Conservation (phyloP, 2,888 invertebrate genomes). For the Parnassius mnemosyne region DNA sequence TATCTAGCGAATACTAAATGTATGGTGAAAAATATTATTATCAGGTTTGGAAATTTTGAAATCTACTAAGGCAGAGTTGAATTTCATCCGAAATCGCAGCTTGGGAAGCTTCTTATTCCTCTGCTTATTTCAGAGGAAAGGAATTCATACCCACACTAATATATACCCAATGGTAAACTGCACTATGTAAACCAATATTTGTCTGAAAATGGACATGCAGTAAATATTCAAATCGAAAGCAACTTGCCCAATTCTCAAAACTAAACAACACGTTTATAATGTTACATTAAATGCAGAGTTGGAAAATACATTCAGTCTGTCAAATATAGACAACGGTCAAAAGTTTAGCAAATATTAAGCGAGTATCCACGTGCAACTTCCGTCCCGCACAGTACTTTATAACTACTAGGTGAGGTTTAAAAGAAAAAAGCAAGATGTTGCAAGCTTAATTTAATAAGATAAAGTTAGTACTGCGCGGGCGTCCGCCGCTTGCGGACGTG, state of each 20-base stretch:
- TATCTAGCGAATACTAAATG: slow-evolving; percentile 15
- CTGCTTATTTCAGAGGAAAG: slow-evolving; percentile 73
- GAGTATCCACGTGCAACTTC: slow-evolving; percentile 8
- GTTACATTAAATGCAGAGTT: slow-evolving; percentile 18
- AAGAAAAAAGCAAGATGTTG: slow-evolving; percentile 34
- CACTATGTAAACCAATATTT: slow-evolving; percentile 5
- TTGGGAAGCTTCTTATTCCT: slow-evolving; percentile 70
- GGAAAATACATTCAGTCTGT: slow-evolving; percentile 20
- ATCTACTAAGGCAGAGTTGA: neutral
- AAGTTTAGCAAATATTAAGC: slow-evolving; percentile 12
- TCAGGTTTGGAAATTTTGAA: slow-evolving; percentile 6
- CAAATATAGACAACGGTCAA: slow-evolving; percentile 4
- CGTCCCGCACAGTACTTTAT: slow-evolving; percentile 30
- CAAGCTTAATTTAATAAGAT: slow-evolving; percentile 39
- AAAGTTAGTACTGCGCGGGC: slow-evolving; percentile 47
- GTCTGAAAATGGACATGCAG: neutral
- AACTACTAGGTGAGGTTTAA: slow-evolving; percentile 21
- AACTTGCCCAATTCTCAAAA: neutral
- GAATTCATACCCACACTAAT: slow-evolving; percentile 57
- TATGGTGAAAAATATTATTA: slow-evolving; percentile 12
- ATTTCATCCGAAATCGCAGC: slow-evolving; percentile 29
- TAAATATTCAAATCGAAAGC: slow-evolving; percentile 16
- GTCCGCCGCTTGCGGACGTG: slow-evolving; percentile 39
- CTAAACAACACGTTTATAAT: slow-evolving; percentile 21
- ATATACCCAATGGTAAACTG: slow-evolving; percentile 43